phyloP scores from a whole-genome alignment of 35 echinoderm and acorn worm genomes.

The Lytechinus variegatus region DNA sequence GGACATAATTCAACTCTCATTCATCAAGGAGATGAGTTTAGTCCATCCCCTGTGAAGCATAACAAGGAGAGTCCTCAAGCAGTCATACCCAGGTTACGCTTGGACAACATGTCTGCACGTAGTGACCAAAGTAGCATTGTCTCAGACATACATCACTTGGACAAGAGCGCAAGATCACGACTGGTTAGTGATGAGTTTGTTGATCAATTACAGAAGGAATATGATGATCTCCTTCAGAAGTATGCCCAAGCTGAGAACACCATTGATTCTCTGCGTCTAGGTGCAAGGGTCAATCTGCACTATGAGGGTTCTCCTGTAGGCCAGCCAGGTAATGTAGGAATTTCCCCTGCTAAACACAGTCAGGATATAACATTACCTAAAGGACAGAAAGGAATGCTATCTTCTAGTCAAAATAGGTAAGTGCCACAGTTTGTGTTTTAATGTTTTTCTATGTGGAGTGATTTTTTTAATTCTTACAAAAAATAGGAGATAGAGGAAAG shows the following conservation, averaged over 20 bases:
- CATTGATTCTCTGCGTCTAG: slow-evolving; percentile 87
- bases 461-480: too few relatives aligned
- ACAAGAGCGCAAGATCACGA: slow-evolving; percentile 45
- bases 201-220: slow-evolving; percentile 82
- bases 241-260: slow-evolving; percentile 96
- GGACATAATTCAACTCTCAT: not conserved
- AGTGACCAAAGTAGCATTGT: slow-evolving; percentile 5
- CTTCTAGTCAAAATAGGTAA: not conserved
- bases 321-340: slow-evolving; percentile 34
- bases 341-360: slow-evolving; percentile 60
- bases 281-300: slow-evolving; percentile 86
- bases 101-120: slow-evolving; percentile 15
- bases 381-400: slow-evolving; percentile 58
- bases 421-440: not conserved
- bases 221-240: slow-evolving; percentile 91
- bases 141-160: not conserved
- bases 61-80: not conserved
- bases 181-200: slow-evolving; percentile 76
- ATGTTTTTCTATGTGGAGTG: too few relatives aligned
- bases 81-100: not conserved
- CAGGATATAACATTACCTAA: slow-evolving; percentile 60
- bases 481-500: too few relatives aligned
- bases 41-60: slow-evolving; percentile 34
- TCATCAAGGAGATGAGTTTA: not conserved
- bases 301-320: slow-evolving; percentile 66